These are phyloP conservation scores for Bombycilla garrulus DNA, from an alignment of 2,113 vertebrate genomes.

Conservation along the genomic window DNA sequence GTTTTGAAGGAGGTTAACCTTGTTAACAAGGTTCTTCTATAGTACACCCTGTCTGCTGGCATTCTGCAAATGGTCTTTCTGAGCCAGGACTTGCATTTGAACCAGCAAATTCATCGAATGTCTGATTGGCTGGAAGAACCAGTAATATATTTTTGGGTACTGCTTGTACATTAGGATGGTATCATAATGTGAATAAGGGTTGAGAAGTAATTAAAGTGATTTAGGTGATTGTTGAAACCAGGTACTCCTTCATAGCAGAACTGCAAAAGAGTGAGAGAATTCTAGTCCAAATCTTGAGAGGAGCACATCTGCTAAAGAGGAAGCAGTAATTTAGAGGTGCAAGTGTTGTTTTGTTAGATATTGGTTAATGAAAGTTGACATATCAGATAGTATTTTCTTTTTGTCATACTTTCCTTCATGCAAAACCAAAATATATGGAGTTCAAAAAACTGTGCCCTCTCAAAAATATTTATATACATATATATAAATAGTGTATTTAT, in stretches of 20 bases:
- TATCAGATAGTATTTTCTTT: background rate
- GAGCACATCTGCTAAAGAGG: background rate
- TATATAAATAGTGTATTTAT: accelerated
- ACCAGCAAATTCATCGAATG: background rate
- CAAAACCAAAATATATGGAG: background rate
- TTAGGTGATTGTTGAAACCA: background rate
- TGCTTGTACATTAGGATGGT: background rate
- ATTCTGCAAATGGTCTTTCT: background rate
- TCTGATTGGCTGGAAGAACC: background rate
- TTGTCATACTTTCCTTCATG: background rate
- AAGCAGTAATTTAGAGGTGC: background rate
- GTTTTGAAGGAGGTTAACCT: background rate
- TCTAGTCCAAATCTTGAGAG: background rate
- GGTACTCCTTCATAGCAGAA: background rate
- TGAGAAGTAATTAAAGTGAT: background rate
- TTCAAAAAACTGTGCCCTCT: background rate
- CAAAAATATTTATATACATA: background rate
- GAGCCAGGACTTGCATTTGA: background rate
- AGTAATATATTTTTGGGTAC: background rate
- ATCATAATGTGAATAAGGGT: background rate
- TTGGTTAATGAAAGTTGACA: background rate
- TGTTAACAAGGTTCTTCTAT: background rate
- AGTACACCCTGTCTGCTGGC: background rate
- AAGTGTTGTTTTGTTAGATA: background rate
- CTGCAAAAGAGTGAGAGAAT: background rate